Evolutionary conservation across 2,797 vertebrate species (phyloP), one percentile per base, ranked within the genome.

Genomic region (Myripristis jacobus): DNA sequence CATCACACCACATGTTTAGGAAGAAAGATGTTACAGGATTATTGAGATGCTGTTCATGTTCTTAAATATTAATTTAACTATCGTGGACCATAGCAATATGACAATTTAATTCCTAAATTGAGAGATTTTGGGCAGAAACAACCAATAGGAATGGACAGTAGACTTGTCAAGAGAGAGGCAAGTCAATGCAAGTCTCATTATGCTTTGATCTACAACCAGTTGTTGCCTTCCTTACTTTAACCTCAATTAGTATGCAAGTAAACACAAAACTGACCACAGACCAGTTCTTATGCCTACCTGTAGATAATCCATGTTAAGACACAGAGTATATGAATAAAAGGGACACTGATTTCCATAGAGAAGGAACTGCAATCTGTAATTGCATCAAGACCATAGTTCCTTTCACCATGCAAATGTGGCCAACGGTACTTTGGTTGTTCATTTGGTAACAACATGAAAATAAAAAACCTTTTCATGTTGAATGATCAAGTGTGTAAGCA

Each of bases 391-490:
- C 36, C n/a, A 25, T 22, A 24, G 25, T 47, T 66, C 11, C 27
- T 53, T 79, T 70, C 18, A 74, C 41, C 52, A 57, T 65, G 51
- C 51, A 48, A 57, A 16, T 19, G 29, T 66, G 46, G 61, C 58
- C 63, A 50, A 24, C 63, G 34, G 52, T 66, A 71, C 69, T 74
- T 71, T 80, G 64, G 60, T 22, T 54, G 36, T 66, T 70, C 7
- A 63, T 65, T 69, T 70, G 68, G 54, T 56, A 75, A 44, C 29
- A 74, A 62, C 46, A 77, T 76, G 64, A 72, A 47, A 73, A 31
- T 79, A 77, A 50, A 76, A 75, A 70, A 50, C 66, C 72, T 29
- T 61, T 48, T 58, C 56, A 78, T 72, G 48, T 16, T 73, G 48
- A 81, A 83, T 82, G 21, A 34, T 22, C 10, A 6, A 62, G 48